Base-by-base conservation (phyloP, 2,888 invertebrate genomes). In the Apantesis nais region DNA sequence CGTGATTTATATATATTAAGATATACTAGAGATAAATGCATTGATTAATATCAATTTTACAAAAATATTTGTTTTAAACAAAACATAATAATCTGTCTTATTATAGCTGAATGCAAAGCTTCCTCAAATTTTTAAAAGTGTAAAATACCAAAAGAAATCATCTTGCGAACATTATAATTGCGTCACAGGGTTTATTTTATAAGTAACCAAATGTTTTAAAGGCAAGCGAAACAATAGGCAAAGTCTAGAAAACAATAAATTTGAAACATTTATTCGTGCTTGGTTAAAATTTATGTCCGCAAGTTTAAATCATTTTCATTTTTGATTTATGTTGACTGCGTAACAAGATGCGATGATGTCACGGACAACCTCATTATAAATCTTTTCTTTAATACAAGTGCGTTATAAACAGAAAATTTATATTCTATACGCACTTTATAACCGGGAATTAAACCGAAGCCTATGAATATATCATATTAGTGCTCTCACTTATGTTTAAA, bases 331-430 rank as follows among this genome's bases (percentile, higher is more conserved):
- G 71, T 69, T 73, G 62, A 19, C 19, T 62, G 66, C 34, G 22
- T 31, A 68, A 70, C 67, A 73, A 66, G n/a, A 41, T 25, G 52
- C 64, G 67, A 76, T 74, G 80, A 80, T 73, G 71, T 79, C 80
- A 78, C 66, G 61, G 31, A 39, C 55, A 69, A 71, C 71, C 73
- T 67, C 62, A 72, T 76, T 76, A 29, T 14, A 44, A 66, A 29
- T 68, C 48, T 71, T 71, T 70, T 73, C 70, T 78, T 74, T 73
- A 73, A 66, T 65, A 73, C 41, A 39, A 58, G 62, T 71, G 66
- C 63, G 31, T 37, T 66, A 66, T 25, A 58, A 66, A 66, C 76
- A 71, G 75, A 69, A 22, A 75, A 80, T 80, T 77, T 81, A 62
- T 71, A 80, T 80, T 74, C 44, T 71, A 68, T 67, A 72, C 67